Base-by-base conservation (phyloP, 2,113 vertebrate species). In the Lipophrys pholis region DNA sequence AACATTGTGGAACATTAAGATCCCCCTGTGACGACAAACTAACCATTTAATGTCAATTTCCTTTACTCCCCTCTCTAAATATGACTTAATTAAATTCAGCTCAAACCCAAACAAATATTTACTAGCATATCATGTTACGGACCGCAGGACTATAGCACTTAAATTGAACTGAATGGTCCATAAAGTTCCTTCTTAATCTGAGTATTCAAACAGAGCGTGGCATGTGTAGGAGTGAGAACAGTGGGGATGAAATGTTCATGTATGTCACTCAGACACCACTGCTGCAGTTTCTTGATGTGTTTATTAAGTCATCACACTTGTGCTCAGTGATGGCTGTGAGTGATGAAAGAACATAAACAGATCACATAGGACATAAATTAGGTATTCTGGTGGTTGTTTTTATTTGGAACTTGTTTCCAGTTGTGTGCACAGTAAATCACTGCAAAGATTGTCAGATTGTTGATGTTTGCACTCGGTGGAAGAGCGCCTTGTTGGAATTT, bases 291-390 rank as follows among this genome's bases (percentile, higher is more conserved):
- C 30, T 73, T 40, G 39, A 10, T 73, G 15, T 58, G 49, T 87
- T 67, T 80, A 15, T 76, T 76, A 15, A 81, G 69, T 80, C 69
- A 79, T 17, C 3, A 1, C 50, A 30, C 14, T 57, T 73, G 53
- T 81, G 38, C 51, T 66, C 42, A 45, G 35, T 60, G 42, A 76
- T 68, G 70, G 11, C 64, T 78, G 54, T 69, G 72, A 76, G 81
- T 61, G 57, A 66, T 84, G 70, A 69, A 76, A 46, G 38, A 63
- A 81, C 50, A 79, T 78, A 77, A 87, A 90, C 63, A 77, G 50
- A 68, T 76, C 52, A 35, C 52, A 80, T 49, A 54, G 17, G 65
- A 57, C 66, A 76, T 51, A 52, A 64, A 76, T 58, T 58, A 80
- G 69, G 12, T 50, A 78, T 46, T 59, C 36, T 65, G 61, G 15